Base-by-base conservation (phyloP, 2,113 vertebrate species). In the Rhinopithecus roxellana region DNA sequence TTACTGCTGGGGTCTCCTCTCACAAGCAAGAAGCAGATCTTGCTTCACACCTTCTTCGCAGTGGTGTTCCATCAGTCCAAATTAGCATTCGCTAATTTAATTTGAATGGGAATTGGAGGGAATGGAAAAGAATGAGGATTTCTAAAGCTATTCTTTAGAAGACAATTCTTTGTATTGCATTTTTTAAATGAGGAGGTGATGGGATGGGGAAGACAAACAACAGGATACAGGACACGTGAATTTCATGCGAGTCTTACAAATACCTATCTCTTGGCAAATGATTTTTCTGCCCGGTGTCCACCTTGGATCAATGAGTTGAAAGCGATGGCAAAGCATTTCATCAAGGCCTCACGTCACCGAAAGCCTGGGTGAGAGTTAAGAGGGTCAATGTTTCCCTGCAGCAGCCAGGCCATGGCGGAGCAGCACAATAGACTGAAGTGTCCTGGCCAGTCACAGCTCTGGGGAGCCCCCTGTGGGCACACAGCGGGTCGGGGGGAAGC, bases 61-160 rank as follows among this genome's bases (percentile, higher is more conserved):
- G 92, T 13, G 23, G 64, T 82, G 78, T 48, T 87, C 83, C 55
- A 50, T 88, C 92, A 75, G 90, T 48, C 86, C 86, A 93, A 94
- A 97, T 92, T 75, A 97, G 86, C 94, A 94, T 80, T 64, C 92
- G 77, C 90, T 89, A 69, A 93, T 84, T 96, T 97, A 93, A 91
- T 83, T 40, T n/a, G 40, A 95, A 93, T 84, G 90, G 87, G 79
- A 81, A 83, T 40, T 40, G 55, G 32, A 94, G 80, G 55, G 82
- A 57, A 81, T 27, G 67, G 96, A 93, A 97, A 50, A 61, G 67
- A 95, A 94, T 82, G 35, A 70, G 87, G 81, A 84, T 87, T 87
- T 92, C 92, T 75, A 64, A 87, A 97, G 86, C 74, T 70, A 79
- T 83, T 94, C 79, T 89, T 45, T 14, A 45, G 79, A 94, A 96